A percentile compares a stretch with the other conserved stretches of the same genome.
Evolutionary conservation across 2,888 invertebrate species (phyloP).

Genomic region (Eledona agricola): DNA sequence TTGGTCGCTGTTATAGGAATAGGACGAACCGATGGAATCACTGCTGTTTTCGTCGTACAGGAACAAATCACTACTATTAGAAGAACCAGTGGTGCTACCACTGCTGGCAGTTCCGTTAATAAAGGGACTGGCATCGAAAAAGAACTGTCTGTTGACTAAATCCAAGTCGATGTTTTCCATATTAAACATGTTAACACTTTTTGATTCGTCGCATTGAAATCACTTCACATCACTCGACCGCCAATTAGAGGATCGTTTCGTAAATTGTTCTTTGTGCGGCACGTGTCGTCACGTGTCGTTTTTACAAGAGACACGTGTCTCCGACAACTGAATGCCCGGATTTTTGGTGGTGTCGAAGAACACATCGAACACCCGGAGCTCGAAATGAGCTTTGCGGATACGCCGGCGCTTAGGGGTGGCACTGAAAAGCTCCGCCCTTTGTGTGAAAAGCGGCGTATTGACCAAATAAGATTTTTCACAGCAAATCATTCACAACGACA

Average conservation of each 20-base stretch:
- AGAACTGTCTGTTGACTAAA: conserved; percentile 73
- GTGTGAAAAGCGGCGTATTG: conserved; percentile 10
- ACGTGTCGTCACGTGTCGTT: conserved; percentile 47
- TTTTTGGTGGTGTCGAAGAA: conserved; percentile 42
- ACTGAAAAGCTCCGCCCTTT: conserved; percentile 41
- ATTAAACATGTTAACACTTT: conserved; percentile 70
- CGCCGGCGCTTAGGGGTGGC: conserved; percentile 45
- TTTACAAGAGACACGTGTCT: conserved; percentile 49
- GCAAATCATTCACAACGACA: no score
- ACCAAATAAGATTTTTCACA: conserved; percentile 27
- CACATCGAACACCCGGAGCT: conserved; percentile 35
- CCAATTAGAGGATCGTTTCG: conserved; percentile 18
- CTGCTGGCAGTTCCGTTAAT: conserved; percentile 64
- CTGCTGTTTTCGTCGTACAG: conserved; percentile 71
- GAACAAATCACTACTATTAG: conserved; percentile 74
- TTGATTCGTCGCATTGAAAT: no score
- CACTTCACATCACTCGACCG: conserved; percentile 16
- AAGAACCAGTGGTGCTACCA: conserved; percentile 67
- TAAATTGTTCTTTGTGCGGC: conserved; percentile 34
- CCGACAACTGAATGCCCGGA: conserved; percentile 49
- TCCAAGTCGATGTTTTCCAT: conserved; percentile 76
- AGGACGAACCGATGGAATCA: conserved; percentile 71
- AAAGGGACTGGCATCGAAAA: conserved; percentile 66
- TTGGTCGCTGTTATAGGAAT: conserved; percentile 82
- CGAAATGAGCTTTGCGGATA: conserved; percentile 38